phyloP scores from a whole-genome alignment of 2,113 vertebrate species.

The Odocoileus hemionus region DNA sequence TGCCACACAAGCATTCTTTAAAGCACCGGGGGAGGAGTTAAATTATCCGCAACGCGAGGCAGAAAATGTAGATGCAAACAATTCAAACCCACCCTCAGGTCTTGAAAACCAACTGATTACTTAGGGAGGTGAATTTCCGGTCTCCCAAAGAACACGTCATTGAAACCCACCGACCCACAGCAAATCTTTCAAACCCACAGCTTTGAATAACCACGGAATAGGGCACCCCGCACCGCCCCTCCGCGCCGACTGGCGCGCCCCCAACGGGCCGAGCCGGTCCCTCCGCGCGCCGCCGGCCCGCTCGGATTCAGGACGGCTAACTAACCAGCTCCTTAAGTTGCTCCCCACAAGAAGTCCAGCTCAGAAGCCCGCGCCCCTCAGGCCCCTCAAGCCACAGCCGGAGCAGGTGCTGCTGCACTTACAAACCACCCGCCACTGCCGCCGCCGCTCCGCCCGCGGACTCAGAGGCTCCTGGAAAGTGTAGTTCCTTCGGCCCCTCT shows the following conservation, averaged over 20 bases:
- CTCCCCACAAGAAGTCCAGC: not conserved
- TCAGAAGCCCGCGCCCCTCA: fast-evolving
- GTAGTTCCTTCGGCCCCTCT: not conserved
- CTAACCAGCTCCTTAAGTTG: not conserved
- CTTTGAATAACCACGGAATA: not conserved
- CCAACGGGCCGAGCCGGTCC: not conserved
- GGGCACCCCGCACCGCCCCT: fast-evolving
- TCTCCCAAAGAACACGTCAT: not conserved
- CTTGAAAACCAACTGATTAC: not conserved
- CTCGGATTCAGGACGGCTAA: too few species aligned
- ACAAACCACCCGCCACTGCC: constrained; percentile 28
- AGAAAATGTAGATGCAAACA: not conserved
- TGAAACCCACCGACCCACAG: not conserved
- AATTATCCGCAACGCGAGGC: not conserved
- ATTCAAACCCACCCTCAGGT: not conserved
- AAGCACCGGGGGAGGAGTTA: not conserved
- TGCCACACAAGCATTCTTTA: not conserved
- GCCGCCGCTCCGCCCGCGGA: not conserved
- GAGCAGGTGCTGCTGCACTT: not conserved
- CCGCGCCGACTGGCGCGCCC: not conserved
- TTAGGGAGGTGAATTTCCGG: not conserved
- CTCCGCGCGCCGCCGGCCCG: not conserved
- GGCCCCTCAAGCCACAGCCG: fast-evolving
- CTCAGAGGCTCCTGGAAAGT: constrained; percentile 49
- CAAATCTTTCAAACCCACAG: not conserved